Conservation (phyloP, 2,797 vertebrate species). For the Helostoma temminkii region DNA sequence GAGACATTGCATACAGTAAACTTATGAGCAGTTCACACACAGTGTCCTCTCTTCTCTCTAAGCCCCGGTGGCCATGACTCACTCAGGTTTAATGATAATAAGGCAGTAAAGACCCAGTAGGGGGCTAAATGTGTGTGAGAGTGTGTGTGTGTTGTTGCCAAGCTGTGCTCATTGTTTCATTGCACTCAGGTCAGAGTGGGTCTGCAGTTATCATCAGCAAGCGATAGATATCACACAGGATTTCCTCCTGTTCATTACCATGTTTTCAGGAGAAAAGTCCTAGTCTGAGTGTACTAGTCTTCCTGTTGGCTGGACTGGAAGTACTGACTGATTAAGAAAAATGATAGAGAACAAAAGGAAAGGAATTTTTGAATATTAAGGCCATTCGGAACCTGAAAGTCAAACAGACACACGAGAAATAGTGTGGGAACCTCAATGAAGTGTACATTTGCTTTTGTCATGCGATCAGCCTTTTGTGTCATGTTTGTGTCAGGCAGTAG, state of each 20-base stretch:
- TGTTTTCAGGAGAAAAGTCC: conserved; percentile 65
- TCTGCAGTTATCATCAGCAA: conserved; percentile 58
- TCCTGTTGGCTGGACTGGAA: conserved; percentile 65
- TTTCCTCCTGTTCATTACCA: conserved; percentile 69
- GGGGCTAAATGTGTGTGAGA: conserved; percentile 11
- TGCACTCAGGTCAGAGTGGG: conserved; percentile 20
- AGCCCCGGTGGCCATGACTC: conserved; percentile 45
- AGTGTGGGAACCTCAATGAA: not conserved
- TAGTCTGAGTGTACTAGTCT: conserved; percentile 47
- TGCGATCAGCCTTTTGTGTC: too few relatives aligned
- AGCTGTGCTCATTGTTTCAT: conserved; percentile 62
- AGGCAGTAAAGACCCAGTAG: conserved; percentile 12
- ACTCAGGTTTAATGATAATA: conserved; percentile 52
- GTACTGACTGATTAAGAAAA: conserved; percentile 6
- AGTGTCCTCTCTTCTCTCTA: not conserved
- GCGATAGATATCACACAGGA: conserved; percentile 74
- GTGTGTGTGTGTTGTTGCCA: conserved; percentile 41
- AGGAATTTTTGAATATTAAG: not conserved
- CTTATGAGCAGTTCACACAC: too few relatives aligned
- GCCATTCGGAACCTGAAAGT: not conserved
- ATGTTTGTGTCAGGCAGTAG: not conserved
- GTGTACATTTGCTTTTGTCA: not conserved
- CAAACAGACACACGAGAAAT: not conserved
- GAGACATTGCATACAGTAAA: conserved; percentile 1
- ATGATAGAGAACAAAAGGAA: not conserved